Evolutionary conservation across 2,113 vertebrate species (phyloP), one percentile per base, ranked within the genome.

Genomic region (Gobiocypris rarus): DNA sequence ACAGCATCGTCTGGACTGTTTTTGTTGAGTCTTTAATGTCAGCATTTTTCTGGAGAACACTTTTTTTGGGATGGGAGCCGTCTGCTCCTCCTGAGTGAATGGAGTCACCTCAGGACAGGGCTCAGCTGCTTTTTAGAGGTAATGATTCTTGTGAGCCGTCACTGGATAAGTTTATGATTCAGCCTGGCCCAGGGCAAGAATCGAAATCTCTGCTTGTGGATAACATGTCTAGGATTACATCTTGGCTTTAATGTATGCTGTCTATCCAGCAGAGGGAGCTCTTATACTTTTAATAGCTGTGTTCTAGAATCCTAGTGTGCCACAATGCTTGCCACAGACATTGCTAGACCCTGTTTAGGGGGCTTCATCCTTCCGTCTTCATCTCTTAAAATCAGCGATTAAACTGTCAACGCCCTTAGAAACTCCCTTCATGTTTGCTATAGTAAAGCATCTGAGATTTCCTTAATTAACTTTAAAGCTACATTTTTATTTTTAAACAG

Each of bases 251-350:
- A 38, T 9, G 54, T 43, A 38, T 61, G 15, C 19, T 22, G 14
- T 28, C 1, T 10, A 6, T 76, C 78, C 87, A 88, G 87, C 63
- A 88, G 87, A 85, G 81, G 84, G 84, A 19, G 87, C 84, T 80
- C 48, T 81, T 80, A 50, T 59, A 81, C 80, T 65, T 22, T 52
- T 19, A 26, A 83, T 74, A 67, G 17, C 13, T 45, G 14, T 50
- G 78, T 11, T 61, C n/a, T 56, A 26, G 31, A 15, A 24, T 7
- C 4, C 54, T 19, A 50, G 41, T 59, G 26, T 41, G 38, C 1
- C 78, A 76, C 43, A 8, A 7, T 50, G 24, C 77, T 24, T 8
- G 43, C 34, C 34, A 24, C 2, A 26, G 31, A 24, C 28, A n/a
- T 19, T 22, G 48, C 24, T 31, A 31, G 31, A 41, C 31, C 9